Conservation (phyloP, 2,797 vertebrate species). For the Pantherophis alleghaniensis region DNA sequence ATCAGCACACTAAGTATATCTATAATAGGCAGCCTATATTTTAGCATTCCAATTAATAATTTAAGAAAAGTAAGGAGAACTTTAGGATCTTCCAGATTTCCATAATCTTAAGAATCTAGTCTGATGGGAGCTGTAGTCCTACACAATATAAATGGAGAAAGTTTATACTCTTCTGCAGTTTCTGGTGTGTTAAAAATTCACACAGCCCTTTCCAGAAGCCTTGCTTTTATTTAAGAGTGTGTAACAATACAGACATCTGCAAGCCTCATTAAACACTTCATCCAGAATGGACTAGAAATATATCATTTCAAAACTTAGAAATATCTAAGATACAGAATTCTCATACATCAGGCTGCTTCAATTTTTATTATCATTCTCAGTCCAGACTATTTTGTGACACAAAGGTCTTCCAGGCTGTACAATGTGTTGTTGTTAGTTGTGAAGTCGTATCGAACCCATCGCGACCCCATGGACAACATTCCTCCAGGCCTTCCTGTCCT, state of each 20-base stretch:
- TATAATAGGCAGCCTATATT: not conserved
- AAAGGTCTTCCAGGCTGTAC: constrained; percentile 48
- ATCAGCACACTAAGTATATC: not conserved
- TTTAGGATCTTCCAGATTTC: not conserved
- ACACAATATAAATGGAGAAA: not conserved
- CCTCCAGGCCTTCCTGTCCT: no score
- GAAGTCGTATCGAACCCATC: no score
- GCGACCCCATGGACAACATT: no score
- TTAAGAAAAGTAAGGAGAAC: not conserved
- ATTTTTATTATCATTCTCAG: constrained; percentile 43
- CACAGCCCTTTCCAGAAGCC: not conserved
- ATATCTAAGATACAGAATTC: constrained; percentile 23
- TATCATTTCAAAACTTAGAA: not conserved
- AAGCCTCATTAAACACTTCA: constrained; percentile 10
- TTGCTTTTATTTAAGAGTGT: not conserved
- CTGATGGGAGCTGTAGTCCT: not conserved
- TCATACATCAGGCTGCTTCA: constrained; percentile 33
- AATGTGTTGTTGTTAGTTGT: not conserved
- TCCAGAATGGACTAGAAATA: not conserved
- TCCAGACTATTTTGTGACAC: constrained; percentile 53
- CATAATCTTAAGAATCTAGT: not conserved
- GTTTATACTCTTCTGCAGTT: not conserved
- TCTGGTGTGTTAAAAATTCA: not conserved
- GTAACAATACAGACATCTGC: not conserved
- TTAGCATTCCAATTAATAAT: not conserved